Base-by-base conservation (phyloP, 1,140 invertebrate genomes). In the Drosophila neocordata region DNA sequence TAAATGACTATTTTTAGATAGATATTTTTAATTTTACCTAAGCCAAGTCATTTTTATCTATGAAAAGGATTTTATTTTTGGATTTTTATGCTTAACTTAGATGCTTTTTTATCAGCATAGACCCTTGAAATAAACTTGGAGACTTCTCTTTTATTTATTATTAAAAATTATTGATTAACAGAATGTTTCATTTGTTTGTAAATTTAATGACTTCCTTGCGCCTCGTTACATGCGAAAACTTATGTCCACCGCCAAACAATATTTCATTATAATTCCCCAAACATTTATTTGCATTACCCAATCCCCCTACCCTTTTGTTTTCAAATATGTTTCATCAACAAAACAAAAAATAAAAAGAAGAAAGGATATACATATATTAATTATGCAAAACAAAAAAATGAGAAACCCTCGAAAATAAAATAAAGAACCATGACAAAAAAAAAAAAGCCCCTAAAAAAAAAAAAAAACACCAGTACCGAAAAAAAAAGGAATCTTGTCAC, bases 201-300 rank as follows among this genome's bases (percentile, higher is more conserved):
- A 48, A 18, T 48, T 11, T 20, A 48, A 20, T 11, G 41, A 8
- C 18, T 20, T 0, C 41, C 27, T 1, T 24, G 6, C 27, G 27
- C 6, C 27, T 31, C 5, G 6, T 31, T 31, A 31, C 6, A 31
- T 6, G 27, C 5, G 27, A 31, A 1, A 31, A 31, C 7, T 52
- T 12, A 37, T 57, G 44, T 22, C 22, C 5, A 27, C 20, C 44
- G 48, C 22, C 20, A 22, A 48, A 61, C 53, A 73, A 70, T 65
- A 69, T 81, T 60, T 74, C 60, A 60, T 64, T 52, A 22, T 55
- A 65, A 70, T 73, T 51, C 37, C 67, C 27, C 65, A 48, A 65
- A 58, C 62, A 82, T 68, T 88, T 82, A 79, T 87, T 79, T 87
- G 75, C 83, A 82, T 82, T 85, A 87, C 58, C 78, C 82, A 34